These are phyloP conservation scores for Eidolon dupreanum DNA, from an alignment of 2,797 vertebrate genomes.

Conservation along the genomic window DNA sequence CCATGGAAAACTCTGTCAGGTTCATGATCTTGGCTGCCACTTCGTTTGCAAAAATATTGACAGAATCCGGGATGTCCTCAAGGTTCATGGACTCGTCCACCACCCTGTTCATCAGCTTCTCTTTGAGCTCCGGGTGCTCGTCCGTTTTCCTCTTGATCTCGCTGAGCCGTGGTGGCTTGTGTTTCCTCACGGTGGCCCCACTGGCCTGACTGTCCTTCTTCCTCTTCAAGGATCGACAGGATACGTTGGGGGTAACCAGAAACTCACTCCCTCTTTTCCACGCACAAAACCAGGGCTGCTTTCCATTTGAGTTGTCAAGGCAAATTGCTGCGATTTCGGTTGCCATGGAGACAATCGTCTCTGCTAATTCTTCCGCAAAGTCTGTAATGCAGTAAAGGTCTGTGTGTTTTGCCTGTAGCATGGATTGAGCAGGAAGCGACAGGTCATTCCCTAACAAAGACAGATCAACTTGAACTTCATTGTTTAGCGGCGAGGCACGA, in stretches of 20 bases:
- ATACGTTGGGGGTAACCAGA: slow-evolving; percentile 86
- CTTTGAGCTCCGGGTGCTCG: slow-evolving; percentile 98
- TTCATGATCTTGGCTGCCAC: slow-evolving; percentile 97
- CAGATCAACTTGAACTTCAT: slow-evolving; percentile 82
- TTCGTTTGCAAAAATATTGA: slow-evolving; percentile 94
- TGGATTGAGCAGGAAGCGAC: slow-evolving; percentile 80
- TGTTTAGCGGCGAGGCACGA: slow-evolving; percentile 58
- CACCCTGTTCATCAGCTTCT: slow-evolving; percentile 96
- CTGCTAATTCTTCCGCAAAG: slow-evolving; percentile 96
- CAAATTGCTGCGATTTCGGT: slow-evolving; percentile 99
- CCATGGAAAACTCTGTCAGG: slow-evolving; percentile 93
- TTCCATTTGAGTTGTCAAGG: slow-evolving; percentile 96
- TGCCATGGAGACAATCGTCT: slow-evolving; percentile 99
- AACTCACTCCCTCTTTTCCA: slow-evolving; percentile 91
- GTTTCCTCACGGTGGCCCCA: slow-evolving; percentile 90
- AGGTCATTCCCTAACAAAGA: slow-evolving; percentile 83
- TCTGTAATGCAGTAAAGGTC: slow-evolving; percentile 92
- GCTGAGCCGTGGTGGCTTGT: slow-evolving; percentile 96
- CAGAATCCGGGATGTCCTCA: slow-evolving; percentile 93
- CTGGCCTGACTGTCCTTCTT: slow-evolving; percentile 91
- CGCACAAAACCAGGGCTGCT: slow-evolving; percentile 98
- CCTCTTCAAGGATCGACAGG: slow-evolving; percentile 90
- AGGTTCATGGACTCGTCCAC: slow-evolving; percentile 95
- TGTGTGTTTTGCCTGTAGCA: slow-evolving; percentile 85
- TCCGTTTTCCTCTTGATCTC: slow-evolving; percentile 99